phyloP scores from a whole-genome alignment of 2,113 vertebrate species.

The Aptenodytes forsteri region DNA sequence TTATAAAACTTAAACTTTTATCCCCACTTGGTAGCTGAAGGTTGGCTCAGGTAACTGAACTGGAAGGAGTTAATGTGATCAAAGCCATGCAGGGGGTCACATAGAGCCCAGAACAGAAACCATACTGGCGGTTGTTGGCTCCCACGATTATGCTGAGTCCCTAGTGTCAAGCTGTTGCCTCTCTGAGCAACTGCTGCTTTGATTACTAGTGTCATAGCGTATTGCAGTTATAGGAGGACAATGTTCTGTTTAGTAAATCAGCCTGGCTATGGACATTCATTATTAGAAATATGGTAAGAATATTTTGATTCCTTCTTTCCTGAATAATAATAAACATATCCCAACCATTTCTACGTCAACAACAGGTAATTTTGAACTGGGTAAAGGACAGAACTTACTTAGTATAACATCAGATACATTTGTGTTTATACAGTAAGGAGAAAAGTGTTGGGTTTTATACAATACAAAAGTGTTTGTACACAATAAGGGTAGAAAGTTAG shows the following conservation, averaged over 20 bases:
- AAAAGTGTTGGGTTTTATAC: not conserved
- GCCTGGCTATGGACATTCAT: not conserved
- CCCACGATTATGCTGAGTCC: not conserved
- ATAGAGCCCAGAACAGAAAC: not conserved
- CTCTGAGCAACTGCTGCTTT: not conserved
- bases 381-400: not conserved
- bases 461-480: accelerated
- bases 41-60: not conserved
- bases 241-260: not conserved
- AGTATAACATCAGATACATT: accelerated
- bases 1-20: not conserved
- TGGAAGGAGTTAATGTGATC: not conserved
- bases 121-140: not conserved
- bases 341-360: not conserved
- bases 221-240: accelerated
- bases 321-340: not conserved
- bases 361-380: not conserved
- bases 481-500: not conserved
- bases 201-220: accelerated
- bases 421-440: not conserved
- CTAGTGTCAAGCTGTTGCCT: not conserved
- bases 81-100: too few relatives aligned
- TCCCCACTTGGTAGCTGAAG: not conserved
- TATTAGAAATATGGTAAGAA: not conserved
- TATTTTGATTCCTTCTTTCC: not conserved